Conservation (phyloP, 2,888 invertebrate species). For the Latheticus oryzae region DNA sequence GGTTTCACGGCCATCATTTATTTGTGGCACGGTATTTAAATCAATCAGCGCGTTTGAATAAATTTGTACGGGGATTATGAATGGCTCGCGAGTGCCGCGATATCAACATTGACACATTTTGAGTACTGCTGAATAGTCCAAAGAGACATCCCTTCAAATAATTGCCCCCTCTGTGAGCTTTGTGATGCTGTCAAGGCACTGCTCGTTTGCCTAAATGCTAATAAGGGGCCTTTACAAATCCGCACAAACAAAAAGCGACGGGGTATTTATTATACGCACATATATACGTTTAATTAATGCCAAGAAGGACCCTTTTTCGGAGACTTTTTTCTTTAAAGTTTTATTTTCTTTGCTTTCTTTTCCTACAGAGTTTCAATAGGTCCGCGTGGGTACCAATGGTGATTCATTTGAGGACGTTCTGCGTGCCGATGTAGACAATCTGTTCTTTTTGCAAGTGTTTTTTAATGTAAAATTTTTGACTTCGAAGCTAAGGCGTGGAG, state of each 20-base stretch:
- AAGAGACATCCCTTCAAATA: slow-evolving; percentile 62
- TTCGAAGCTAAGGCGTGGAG: neutral
- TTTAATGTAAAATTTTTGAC: slow-evolving; percentile 6
- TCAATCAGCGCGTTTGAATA: slow-evolving; percentile 40
- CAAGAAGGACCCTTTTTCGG: slow-evolving; percentile 22
- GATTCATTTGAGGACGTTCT: slow-evolving; percentile 18
- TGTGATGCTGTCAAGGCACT: slow-evolving; percentile 36
- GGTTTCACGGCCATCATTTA: slow-evolving; percentile 38
- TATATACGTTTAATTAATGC: slow-evolving; percentile 39
- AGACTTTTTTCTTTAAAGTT: slow-evolving; percentile 1
- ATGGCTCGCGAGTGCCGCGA: slow-evolving; percentile 30
- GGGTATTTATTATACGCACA: slow-evolving; percentile 40
- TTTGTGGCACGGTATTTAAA: slow-evolving; percentile 39
- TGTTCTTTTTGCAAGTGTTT: neutral
- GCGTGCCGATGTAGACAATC: slow-evolving; percentile 6
- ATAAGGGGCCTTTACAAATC: slow-evolving; percentile 52
- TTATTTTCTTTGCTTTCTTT: slow-evolving; percentile 9
- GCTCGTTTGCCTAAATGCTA: slow-evolving; percentile 61
- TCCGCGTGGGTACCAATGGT: slow-evolving; percentile 29
- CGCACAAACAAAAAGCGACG: slow-evolving; percentile 38
- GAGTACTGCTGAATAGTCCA: slow-evolving; percentile 45
- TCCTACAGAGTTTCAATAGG: slow-evolving; percentile 17
- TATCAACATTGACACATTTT: slow-evolving; percentile 40
- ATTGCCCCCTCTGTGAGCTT: slow-evolving; percentile 55
- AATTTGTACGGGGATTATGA: slow-evolving; percentile 37